Base-by-base conservation (phyloP, 1,140 invertebrate species). In the Heliconius nattereri region DNA sequence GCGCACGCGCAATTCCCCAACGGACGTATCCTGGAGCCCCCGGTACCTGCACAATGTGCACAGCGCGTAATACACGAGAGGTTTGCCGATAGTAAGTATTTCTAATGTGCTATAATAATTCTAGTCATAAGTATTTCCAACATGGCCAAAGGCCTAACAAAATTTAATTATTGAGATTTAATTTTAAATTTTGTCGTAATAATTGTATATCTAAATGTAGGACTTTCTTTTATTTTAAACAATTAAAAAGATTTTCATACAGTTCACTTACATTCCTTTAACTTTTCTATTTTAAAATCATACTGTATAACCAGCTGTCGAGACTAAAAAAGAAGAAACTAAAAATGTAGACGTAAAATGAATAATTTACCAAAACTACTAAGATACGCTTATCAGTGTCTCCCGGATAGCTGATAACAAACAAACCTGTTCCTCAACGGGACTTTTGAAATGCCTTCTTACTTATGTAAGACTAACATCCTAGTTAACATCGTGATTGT, bases 1-100 rank as follows among this genome's bases (percentile, higher is more conserved):
- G 95, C 95, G 71, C 90, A 93, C 52, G 96, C 96, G 26, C 97
- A 97, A 89, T 97, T 97, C 87, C 95, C 95, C 60, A 96, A 96
- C 84, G 96, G 96, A 76, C 95, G 97, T 79, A 95, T 96, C 85
- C 89, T 98, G 82, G 97, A 97, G 86, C 96, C 96, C 7, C 97
- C 97, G 11, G 95, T 97, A 80, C 96, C 97, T 13, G 92, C 95
- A n/a, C 95, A 96, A 35, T 98, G 97, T 86, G 96, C 96, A 6
- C 96, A 97, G 89, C 95, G 97, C 92, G 90, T 93, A 60, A 96
- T 96, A 79, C 96, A 96, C 84, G 96, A 96, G 85, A 94, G 95
- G 89, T 96, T 95, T 84, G 93, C 94, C 78, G 96, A 96, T 89
- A 96, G 96, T 95, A 85, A 95, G 93, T 91, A 32, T 54, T 75